Evolutionary conservation across 2,797 vertebrate genomes (phyloP).

Genomic region (Myiotriccus ornatus): DNA sequence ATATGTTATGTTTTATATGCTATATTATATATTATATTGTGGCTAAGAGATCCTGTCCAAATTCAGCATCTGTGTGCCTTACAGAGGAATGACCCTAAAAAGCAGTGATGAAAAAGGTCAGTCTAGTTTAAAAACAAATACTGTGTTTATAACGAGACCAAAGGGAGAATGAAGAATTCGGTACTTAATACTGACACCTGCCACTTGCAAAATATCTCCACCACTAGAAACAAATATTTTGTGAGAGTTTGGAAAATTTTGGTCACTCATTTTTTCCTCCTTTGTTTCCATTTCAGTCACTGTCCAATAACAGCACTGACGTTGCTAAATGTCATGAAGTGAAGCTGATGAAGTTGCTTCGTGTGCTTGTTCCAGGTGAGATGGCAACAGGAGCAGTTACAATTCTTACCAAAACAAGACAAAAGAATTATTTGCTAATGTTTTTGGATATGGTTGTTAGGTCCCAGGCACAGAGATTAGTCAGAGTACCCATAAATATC

Average conservation of each 20-base stretch:
- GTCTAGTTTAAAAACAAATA: slow-evolving; percentile 16
- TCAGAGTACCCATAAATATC: neutral
- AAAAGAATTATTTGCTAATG: neutral
- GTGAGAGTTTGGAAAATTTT: neutral
- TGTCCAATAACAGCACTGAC: neutral
- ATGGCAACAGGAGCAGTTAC: neutral
- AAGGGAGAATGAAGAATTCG: slow-evolving; percentile 18
- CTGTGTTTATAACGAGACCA: neutral
- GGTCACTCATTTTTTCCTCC: neutral
- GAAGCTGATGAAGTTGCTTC: neutral
- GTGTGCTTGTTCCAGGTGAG: slow-evolving; percentile 10
- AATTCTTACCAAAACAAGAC: neutral
- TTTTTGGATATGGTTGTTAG: neutral
- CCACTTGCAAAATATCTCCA: slow-evolving; percentile 34
- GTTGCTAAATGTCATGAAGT: neutral
- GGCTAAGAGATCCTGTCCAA: neutral
- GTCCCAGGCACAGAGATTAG: neutral
- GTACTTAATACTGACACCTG: slow-evolving; percentile 18
- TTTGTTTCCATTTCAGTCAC: neutral
- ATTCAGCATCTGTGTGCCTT: neutral
- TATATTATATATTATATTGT: neutral
- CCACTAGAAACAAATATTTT: neutral
- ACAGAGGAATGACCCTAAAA: neutral
- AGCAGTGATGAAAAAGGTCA: slow-evolving; percentile 38
- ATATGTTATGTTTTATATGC: neutral